Conservation (phyloP, 2,888 invertebrate genomes). For the Agriotes lineatus region DNA sequence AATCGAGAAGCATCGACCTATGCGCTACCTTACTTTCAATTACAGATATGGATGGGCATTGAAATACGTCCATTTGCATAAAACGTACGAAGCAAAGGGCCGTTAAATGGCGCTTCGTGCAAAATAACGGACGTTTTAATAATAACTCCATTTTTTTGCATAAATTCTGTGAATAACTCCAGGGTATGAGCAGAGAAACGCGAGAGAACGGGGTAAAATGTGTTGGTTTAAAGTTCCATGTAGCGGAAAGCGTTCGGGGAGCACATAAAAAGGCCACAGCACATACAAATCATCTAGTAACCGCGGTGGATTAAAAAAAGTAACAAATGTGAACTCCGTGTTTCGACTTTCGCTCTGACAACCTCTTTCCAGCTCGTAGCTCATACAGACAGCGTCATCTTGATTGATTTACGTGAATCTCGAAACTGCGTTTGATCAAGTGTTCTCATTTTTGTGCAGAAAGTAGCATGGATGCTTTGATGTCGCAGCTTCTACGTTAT, state of each 20-base stretch:
- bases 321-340: constrained; percentile 57
- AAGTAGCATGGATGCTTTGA: too few relatives aligned
- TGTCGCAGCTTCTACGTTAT: too few relatives aligned
- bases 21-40: too few relatives aligned
- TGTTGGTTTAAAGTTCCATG: constrained; percentile 58
- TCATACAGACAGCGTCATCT: constrained; percentile 6
- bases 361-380: constrained; percentile 18
- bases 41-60: too few relatives aligned
- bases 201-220: constrained; percentile 49
- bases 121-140: neutral
- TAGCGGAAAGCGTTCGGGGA: constrained; percentile 57
- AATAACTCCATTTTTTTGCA: constrained; percentile 4
- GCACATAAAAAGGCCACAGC: constrained; percentile 57
- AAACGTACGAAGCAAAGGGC: too few relatives aligned
- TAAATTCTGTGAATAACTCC: constrained; percentile 6
- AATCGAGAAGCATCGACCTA: too few relatives aligned
- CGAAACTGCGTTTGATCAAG: neutral
- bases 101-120: too few relatives aligned
- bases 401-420: constrained; percentile 24
- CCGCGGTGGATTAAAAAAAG: constrained; percentile 56
- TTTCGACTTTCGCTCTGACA: constrained; percentile 48
- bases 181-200: constrained; percentile 5
- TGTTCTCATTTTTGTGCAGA: neutral
- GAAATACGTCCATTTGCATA: too few relatives aligned
- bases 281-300: constrained; percentile 59